Percentiles rank a stretch among this genome's conserved stretches.
Evolutionary conservation across 2,888 invertebrate species (phyloP).

Genomic region (Luperina nickerlii): DNA sequence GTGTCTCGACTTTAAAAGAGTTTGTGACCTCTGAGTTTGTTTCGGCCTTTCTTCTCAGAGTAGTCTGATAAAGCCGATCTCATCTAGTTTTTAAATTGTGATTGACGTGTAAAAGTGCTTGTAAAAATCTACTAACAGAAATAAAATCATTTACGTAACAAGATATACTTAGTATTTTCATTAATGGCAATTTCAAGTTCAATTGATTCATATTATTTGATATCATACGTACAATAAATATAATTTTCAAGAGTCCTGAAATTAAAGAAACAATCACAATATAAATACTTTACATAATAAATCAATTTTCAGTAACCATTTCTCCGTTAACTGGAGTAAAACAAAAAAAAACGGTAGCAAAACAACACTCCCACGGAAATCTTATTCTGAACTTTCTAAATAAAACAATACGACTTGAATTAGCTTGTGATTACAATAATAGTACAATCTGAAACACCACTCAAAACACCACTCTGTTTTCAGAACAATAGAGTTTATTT

Average conservation of each 20-base stretch:
- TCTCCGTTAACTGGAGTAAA: conserved; percentile 35
- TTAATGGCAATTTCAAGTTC: no score
- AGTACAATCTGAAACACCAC: neutral
- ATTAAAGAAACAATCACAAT: conserved; percentile 18
- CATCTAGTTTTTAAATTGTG: no score
- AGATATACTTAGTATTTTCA: no score
- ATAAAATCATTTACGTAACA: no score
- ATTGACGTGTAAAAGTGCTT: no score
- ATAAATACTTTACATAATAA: conserved; percentile 16
- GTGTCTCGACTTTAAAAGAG: no score
- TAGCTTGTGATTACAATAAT: conserved; percentile 34
- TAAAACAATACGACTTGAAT: conserved; percentile 19
- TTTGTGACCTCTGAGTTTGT: no score
- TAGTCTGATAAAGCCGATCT: no score
- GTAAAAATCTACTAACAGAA: no score
- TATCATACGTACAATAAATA: no score
- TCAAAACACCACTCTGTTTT: conserved; percentile 6
- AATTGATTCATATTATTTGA: no score
- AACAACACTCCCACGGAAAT: neutral
- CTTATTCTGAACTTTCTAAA: conserved; percentile 27
- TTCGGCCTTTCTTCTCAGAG: no score
- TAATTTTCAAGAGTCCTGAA: neutral
- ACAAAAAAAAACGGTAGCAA: conserved; percentile 19
- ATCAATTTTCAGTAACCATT: conserved; percentile 35
- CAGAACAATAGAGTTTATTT: neutral